Conservation (phyloP, 2,888 invertebrate species). For the Amphipoea oculea region DNA sequence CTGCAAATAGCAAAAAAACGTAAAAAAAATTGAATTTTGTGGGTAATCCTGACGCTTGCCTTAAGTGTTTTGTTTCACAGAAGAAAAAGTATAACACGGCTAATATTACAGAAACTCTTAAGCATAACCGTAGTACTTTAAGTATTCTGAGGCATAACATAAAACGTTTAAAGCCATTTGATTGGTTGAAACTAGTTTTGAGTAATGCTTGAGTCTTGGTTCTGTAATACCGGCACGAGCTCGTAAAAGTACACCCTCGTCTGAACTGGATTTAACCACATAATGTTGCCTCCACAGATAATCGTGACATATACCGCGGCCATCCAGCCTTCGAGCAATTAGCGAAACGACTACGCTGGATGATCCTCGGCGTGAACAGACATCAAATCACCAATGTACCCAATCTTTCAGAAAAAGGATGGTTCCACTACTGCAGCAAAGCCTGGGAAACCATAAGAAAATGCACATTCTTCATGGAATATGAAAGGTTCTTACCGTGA, state of each 20-base stretch:
- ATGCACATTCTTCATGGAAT: slow-evolving; percentile 95
- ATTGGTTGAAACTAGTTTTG: neutral
- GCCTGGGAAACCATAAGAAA: slow-evolving; percentile 96
- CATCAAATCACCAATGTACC: slow-evolving; percentile 93
- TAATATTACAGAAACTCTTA: neutral
- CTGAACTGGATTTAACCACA: neutral
- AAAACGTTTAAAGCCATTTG: too few relatives aligned
- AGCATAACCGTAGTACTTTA: too few relatives aligned
- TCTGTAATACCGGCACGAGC: neutral
- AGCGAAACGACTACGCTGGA: slow-evolving; percentile 92
- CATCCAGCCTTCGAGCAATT: slow-evolving; percentile 92
- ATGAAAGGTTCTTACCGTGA: slow-evolving; percentile 94
- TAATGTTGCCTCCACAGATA: slow-evolving; percentile 77
- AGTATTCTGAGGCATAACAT: too few relatives aligned
- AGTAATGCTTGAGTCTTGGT: neutral
- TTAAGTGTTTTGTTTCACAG: neutral
- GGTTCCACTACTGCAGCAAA: slow-evolving; percentile 95
- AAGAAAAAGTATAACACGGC: neutral
- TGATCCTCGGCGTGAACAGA: slow-evolving; percentile 93
- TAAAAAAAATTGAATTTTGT: too few relatives aligned
- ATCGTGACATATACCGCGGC: slow-evolving; percentile 89
- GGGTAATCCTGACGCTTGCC: too few relatives aligned
- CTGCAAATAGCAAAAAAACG: too few relatives aligned
- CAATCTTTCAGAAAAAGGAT: slow-evolving; percentile 94
- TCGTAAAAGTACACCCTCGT: too few relatives aligned